A percentile compares a stretch with the other conserved stretches of the same genome.
Conservation (phyloP, 2,888 invertebrate species). For the Drepanosiphum platanoidis region DNA sequence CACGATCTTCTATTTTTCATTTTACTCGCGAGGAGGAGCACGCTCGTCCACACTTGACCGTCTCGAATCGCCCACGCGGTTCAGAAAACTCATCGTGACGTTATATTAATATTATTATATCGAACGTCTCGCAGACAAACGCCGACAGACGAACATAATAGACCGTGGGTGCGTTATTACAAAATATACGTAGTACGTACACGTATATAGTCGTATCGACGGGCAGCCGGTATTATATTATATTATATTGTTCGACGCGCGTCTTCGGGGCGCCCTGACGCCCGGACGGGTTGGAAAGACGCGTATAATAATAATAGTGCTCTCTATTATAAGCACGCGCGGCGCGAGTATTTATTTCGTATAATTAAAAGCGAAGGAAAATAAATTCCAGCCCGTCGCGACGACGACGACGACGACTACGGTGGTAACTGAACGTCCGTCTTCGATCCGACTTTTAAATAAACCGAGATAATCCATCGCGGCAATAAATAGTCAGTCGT, state of each 20-base stretch:
- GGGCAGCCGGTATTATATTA: no score
- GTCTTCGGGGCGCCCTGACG: not conserved
- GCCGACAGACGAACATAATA: conserved; percentile 11
- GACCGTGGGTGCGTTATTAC: no score
- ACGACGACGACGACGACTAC: not conserved
- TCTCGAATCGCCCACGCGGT: conserved; percentile 49
- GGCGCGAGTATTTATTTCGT: not conserved
- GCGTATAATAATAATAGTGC: conserved; percentile 10
- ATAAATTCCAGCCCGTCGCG: not conserved
- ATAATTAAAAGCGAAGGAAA: conserved; percentile 2
- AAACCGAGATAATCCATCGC: not conserved
- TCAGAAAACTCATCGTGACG: conserved; percentile 41
- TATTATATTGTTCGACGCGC: conserved; percentile 25
- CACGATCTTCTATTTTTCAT: not conserved
- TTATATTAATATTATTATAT: not conserved
- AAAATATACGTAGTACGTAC: no score
- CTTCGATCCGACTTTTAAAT: not conserved
- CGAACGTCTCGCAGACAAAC: not conserved
- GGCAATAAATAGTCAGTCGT: not conserved
- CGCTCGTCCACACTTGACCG: not conserved
- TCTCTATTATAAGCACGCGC: no score
- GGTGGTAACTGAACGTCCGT: not conserved
- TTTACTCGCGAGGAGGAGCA: not conserved
- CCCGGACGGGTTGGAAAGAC: not conserved
- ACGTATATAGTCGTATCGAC: not conserved